Evolutionary conservation across 2,888 invertebrate species (phyloP), one percentile per base, ranked within the genome.

Genomic region (Harpalus rubripes): DNA sequence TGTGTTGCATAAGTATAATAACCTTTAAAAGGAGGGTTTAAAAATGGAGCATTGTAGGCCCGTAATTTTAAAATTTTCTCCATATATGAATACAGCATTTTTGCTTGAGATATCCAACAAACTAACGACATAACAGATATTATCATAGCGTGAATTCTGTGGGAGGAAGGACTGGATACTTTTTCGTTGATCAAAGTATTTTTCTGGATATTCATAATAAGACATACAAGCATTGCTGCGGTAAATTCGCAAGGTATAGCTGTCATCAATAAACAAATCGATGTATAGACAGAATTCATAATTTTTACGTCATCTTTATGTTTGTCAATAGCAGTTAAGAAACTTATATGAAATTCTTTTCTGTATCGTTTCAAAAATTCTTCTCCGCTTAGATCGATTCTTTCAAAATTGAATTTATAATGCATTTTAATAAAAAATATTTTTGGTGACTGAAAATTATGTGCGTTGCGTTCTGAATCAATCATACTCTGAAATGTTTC

Each of bases 211-310:
- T 93, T 91, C 94, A 95, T 94, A 0, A 92, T 90, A 39, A 94
- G 90, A 87, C 93, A 94, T 0, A 93, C 93, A 6, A 93, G 90
- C 0, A 93, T 91, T 0, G 94, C 93, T 0, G 94, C 94, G 0
- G 93, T 93, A 87, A 93, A 92, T 0, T 94, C 93, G 84, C 94
- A 94, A 0, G 95, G 94, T 12, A 94, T 92, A 88, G 94, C 94
- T 8, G 93, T 89, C 0, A 93, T 90, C 0, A 93, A 89, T 65
- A 93, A 89, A 76, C 93, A 93, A n/a, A 94, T 90, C 0, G 93
- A 91, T 56, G 92, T 91, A 87, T 93, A 94, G 0, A 92, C 89
- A 5, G 91, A 91, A 87, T 93, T 93, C 32, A 94, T 87, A 87
- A 81, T 44, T 6, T 10, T 3, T 18, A 44, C 10, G 26, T 81